Base-by-base conservation (phyloP, 2,888 invertebrate species). In the Andrena camellia region DNA sequence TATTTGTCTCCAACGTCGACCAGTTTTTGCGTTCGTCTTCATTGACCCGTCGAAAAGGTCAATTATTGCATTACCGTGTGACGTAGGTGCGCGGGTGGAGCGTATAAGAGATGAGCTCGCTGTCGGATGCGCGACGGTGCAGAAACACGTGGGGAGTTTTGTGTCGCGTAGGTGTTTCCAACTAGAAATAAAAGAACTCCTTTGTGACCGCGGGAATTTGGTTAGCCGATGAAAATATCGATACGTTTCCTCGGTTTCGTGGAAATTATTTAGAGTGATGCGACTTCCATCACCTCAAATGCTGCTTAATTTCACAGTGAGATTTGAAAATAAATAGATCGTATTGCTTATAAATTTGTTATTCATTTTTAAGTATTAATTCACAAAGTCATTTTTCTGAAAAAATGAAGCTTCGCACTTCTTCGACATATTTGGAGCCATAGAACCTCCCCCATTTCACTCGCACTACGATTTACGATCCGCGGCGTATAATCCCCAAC, bases 61-160 rank as follows among this genome's bases (percentile, higher is more conserved):
- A 79, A 79, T 79, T 78, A 78, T 78, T 79, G 64, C 69, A 69
- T 79, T 79, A 79, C 54, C 62, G 64, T 69, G 77, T 77, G 78
- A 79, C 79, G 70, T 70, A 69, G 59, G 35, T 60, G 79, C 78
- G 64, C 77, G 79, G 77, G 77, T 76, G 64, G 70, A 70, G 59
- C 48, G 17, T 42, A 62, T 50, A 73, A 67, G 42, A 78, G 60
- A 70, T 78, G 64, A 70, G 78, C 69, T 42, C 78, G 50, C 52
- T 78, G 50, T 66, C 48, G 69, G 50, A 77, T 63, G 31, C 23
- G 2, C 4, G 31, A 4, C 23, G 1, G 7, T 33, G 6, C 17
- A 33, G 29, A 17, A 10, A 42, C 20, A 31, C 31, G 13, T n/a
- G 10, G 2, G 1, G 4, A n/a, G 10, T 17, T 59, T 20, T 31